Base-by-base conservation (phyloP, 92 coral and sea anemone species). In the Ricordea florida region DNA sequence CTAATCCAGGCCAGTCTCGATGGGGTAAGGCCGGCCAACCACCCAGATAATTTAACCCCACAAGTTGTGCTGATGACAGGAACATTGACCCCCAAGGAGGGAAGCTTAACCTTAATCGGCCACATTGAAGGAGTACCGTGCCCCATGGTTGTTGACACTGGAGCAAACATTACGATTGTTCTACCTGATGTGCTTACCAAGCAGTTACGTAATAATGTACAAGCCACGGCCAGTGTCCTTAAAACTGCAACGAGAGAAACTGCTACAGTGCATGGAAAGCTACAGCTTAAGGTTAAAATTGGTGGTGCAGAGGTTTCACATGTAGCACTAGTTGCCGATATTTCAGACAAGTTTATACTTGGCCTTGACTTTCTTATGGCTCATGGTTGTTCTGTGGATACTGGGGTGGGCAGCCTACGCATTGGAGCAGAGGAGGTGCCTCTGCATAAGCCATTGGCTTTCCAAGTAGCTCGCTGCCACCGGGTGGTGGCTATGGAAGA, bases 341-440 rank as follows among this genome's bases (percentile, higher is more conserved):
- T 76, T 41, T 28, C 79, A 22, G 70, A 70, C 15, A 74, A 69
- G 47, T 75, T 82, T 17, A 50, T 67, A 52, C 76, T 81, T 11
- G 88, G 92, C 3, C 70, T 74, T 4, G 85, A 87, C 25, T 62
- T 87, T 45, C 74, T 81, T 30, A 74, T 49, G 76, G 78, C 57
- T 7, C 73, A 87, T 32, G 68, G 75, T 30, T 82, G 88, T 56
- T 57, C 79, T 16, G 68, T 87, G 10, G 75, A 87, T 55, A 38
- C 74, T 27, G 62, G 71, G 30, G 45, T 57, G 40, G 58, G 60
- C 14, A 51, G 51, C 52, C 69, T 80, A 14, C 60, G 42, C 15
- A 40, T 76, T 42, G 43, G 42, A 25, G 18, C 42, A 14, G 72
- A 70, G 25, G 71, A 60, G 10, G 60, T 82, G 10, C 80, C 88